Evolutionary conservation across 2,797 vertebrate genomes (phyloP), one percentile per base, ranked within the genome.

Genomic region (Balearica regulorum): DNA sequence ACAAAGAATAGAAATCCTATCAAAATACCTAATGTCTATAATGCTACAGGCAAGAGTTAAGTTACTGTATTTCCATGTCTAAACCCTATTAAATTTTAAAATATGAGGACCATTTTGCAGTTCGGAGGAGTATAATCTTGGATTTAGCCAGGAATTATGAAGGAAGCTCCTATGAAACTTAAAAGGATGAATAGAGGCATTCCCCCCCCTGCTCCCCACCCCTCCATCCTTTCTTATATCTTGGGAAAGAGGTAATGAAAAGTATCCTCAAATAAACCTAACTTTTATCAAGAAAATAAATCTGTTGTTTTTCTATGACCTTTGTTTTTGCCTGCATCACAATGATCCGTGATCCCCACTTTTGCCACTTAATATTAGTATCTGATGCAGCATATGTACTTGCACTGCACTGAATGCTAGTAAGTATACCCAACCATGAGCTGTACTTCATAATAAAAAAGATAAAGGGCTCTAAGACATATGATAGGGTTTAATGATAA

Each of bases 271-370:
- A 65, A 61, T 43, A 68, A 83, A 41, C 25, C 14, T 51, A 29
- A 33, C 16, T 72, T 87, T 29, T 66, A 54, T 17, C 13, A 68
- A n/a, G 53, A 68, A 87, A 80, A 66, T 51, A 77, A 83, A 70
- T 43, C 10, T 37, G 13, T 8, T 61, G 3, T 5, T 64, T 83
- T 87, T 87, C 24, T 48, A 0, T 90, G 46, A 39, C 64, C 11
- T 80, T 83, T 89, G 11, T 2, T 84, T 92, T 89, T 85, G 20
- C 19, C 64, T 80, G 18, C 33, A 22, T 71, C 58, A 25, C 54
- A 57, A 1, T 55, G 21, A 61, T 29, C 3, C 0, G 0, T n/a
- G 8, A 29, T 72, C 12, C 14, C 9, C 5, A 13, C 8, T 55
- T 85, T 48, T 49, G 19, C 17, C 31, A 16, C 17, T 28, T 65